phyloP scores from a whole-genome alignment of 2,797 vertebrate species.

The Alauda arvensis region DNA sequence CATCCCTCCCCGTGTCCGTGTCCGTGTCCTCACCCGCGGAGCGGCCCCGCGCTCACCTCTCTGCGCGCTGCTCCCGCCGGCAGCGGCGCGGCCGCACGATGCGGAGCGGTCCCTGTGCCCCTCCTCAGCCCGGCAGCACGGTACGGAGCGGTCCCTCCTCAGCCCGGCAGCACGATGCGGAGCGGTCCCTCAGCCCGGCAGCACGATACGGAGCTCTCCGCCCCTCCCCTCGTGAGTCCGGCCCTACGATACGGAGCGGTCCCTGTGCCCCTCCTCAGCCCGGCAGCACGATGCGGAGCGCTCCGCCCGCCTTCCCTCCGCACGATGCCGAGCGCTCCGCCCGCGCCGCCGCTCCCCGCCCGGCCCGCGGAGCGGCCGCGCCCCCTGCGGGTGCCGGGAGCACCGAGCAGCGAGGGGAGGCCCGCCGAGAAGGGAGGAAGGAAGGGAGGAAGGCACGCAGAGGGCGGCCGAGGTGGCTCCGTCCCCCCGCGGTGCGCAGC shows the following conservation, averaged over 20 bases:
- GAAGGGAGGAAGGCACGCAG: rapidly evolving
- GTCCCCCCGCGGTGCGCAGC: rapidly evolving
- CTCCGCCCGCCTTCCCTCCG: not conserved
- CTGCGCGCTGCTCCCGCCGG: not conserved
- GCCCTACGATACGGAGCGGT: not conserved
- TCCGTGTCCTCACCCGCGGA: not conserved
- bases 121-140: not conserved
- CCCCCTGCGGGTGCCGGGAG: slow-evolving; percentile 22
- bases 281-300: no score
- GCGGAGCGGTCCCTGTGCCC: not conserved
- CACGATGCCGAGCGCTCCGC: not conserved
- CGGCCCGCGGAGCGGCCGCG: slow-evolving; percentile 4
- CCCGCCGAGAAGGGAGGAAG: not conserved
- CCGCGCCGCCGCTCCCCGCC: not conserved
- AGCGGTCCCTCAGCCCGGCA: not conserved
- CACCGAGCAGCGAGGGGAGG: not conserved
- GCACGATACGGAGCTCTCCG: no score
- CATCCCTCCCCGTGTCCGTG: no score
- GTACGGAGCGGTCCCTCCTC: not conserved
- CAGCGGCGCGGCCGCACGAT: no score
- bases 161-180: not conserved
- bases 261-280: no score
- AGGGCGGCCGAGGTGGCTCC: no score
- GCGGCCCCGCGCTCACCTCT: not conserved
- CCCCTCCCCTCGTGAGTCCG: no score